Conservation (phyloP, 2,113 vertebrate genomes). For the Albula glossodonta region DNA sequence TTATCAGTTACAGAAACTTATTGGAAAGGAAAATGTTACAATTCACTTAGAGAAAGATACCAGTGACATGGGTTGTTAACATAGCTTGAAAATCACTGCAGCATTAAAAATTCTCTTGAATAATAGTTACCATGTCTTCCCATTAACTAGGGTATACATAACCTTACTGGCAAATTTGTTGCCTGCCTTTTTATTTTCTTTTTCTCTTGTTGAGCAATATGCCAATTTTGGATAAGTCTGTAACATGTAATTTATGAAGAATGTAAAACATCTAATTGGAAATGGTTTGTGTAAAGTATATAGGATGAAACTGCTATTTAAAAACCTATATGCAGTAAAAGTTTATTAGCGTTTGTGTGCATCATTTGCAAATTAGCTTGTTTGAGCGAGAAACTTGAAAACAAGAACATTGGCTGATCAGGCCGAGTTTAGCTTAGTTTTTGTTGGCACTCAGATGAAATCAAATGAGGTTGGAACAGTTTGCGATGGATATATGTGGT, state of each 20-base stretch:
- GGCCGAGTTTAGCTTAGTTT: conserved; percentile 27
- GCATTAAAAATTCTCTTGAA: background rate
- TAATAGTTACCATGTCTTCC: background rate
- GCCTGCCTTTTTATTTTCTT: background rate
- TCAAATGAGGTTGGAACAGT: conserved; percentile 3
- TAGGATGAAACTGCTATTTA: background rate
- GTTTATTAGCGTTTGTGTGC: conserved; percentile 36
- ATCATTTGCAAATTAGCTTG: conserved; percentile 28
- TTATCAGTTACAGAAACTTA: background rate
- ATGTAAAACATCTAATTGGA: conserved; percentile 5
- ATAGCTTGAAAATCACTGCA: background rate
- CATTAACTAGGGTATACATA: background rate
- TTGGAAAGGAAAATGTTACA: background rate
- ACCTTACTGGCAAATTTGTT: background rate
- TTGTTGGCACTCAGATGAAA: conserved; percentile 20
- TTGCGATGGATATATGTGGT: background rate
- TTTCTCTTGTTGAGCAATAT: background rate
- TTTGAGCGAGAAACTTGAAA: conserved; percentile 20
- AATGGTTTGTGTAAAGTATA: background rate
- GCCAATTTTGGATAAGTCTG: background rate
- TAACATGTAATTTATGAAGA: conserved; percentile 12
- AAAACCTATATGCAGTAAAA: conserved; percentile 27
- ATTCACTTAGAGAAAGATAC: no score
- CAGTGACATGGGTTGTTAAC: background rate
- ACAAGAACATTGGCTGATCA: conserved; percentile 10